A percentile compares a stretch with the other conserved stretches of the same genome.
These are phyloP conservation scores for Oncopodura yosiiana DNA, from an alignment of 1,140 invertebrate genomes.

Conservation along the genomic window DNA sequence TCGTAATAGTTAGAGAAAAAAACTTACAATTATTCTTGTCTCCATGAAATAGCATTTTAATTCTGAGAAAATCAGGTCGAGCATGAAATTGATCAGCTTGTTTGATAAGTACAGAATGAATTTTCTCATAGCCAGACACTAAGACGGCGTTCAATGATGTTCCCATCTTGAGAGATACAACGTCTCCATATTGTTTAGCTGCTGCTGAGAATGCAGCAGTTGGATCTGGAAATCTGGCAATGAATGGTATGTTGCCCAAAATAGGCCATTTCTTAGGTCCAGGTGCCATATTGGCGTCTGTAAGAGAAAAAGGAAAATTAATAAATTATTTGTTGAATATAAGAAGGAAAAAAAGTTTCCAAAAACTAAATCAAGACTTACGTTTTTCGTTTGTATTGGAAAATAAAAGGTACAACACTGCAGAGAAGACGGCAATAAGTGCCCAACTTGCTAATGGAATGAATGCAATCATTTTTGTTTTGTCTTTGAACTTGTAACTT, in stretches of 20 bases:
- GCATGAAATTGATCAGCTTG: constrained; percentile 70
- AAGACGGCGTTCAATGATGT: constrained; percentile 57
- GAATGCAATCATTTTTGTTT: no score
- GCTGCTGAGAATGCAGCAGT: constrained; percentile 62
- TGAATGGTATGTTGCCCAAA: constrained; percentile 58
- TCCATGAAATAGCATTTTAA: constrained; percentile 53
- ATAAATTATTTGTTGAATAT: no score
- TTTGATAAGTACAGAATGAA: constrained; percentile 67
- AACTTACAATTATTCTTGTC: constrained; percentile 62
- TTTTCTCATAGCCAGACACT: constrained; percentile 60
- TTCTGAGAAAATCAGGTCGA: constrained; percentile 65
- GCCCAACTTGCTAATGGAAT: no score
- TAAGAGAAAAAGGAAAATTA: no score
- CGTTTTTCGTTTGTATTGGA: no score
- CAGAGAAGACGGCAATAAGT: no score
- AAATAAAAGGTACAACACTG: no score
- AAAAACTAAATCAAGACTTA: no score
- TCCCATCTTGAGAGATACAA: constrained; percentile 63
- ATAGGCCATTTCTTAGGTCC: constrained; percentile 56
- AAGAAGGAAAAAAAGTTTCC: no score
- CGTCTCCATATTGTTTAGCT: constrained; percentile 59
- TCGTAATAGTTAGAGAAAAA: constrained; percentile 6
- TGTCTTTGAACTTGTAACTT: no score
- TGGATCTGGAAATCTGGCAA: constrained; percentile 55
- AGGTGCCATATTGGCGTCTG: no score